phyloP scores from a whole-genome alignment of 2,888 invertebrate genomes.

The Choreutis nemorana region DNA sequence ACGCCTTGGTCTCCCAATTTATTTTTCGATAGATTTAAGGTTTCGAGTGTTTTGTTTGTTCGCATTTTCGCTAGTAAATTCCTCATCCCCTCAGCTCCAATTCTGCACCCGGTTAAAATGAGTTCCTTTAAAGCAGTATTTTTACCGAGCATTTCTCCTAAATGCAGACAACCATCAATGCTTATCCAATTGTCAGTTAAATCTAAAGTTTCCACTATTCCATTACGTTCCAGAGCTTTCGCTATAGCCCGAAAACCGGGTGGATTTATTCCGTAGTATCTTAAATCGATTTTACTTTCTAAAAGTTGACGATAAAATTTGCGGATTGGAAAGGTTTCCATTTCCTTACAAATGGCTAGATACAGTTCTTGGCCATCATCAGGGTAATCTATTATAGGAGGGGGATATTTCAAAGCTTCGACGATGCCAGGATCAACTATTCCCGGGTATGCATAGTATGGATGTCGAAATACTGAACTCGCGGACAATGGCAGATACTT shows the following conservation, averaged over 20 bases:
- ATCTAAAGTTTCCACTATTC: constrained; percentile 24
- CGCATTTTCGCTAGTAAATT: constrained; percentile 20
- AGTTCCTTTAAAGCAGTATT: constrained; percentile 29
- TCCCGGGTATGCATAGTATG: constrained; percentile 38
- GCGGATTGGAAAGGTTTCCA: constrained; percentile 29
- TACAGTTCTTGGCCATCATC: constrained; percentile 44
- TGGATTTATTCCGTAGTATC: constrained; percentile 38
- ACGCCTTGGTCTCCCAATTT: constrained; percentile 27
- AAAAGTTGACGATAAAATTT: constrained; percentile 27
- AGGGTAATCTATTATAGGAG: constrained; percentile 20
- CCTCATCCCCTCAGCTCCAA: constrained; percentile 27
- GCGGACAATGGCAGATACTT: constrained; percentile 32
- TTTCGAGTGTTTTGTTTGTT: constrained; percentile 20
- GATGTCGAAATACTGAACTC: constrained; percentile 33
- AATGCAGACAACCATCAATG: constrained; percentile 37
- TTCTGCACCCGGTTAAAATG: constrained; percentile 37
- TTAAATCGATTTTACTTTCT: constrained; percentile 28
- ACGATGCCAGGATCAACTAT: constrained; percentile 41
- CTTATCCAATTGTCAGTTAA: constrained; percentile 39
- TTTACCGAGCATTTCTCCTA: constrained; percentile 30
- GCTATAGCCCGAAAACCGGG: constrained; percentile 36
- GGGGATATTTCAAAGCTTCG: constrained; percentile 26
- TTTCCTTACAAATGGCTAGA: constrained; percentile 32
- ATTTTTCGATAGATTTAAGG: constrained; percentile 30
- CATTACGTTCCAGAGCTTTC: constrained; percentile 30